These are phyloP conservation scores for Cataglyphis albicans DNA, from an alignment of 2,888 invertebrate genomes.

Conservation along the genomic window DNA sequence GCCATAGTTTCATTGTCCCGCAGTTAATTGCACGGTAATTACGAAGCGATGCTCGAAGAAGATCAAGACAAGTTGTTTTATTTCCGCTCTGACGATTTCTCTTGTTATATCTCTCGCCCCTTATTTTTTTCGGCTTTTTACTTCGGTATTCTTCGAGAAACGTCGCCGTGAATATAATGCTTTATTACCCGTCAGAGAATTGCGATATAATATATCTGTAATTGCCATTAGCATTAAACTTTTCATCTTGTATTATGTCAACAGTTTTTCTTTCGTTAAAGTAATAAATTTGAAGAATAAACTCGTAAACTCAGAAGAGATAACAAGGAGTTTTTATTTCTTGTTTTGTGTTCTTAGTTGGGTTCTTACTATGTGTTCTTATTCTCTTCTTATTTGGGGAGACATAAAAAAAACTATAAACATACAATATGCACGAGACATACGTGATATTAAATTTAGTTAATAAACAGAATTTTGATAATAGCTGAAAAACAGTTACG, in stretches of 20 bases:
- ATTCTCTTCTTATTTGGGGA: not conserved
- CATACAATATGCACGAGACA: not conserved
- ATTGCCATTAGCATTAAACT: not conserved
- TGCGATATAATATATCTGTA: conserved; percentile 12
- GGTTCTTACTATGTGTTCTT: not conserved
- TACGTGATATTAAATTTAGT: conserved; percentile 11
- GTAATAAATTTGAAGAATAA: too few species aligned
- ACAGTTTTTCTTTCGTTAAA: not conserved
- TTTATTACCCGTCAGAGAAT: conserved; percentile 21
- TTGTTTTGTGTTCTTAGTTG: not conserved
- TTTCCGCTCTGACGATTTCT: conserved; percentile 38
- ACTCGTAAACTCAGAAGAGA: not conserved
- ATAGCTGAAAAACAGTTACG: conserved; percentile 2
- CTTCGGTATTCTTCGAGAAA: not conserved
- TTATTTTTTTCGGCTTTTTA: not conserved
- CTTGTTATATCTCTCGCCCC: not conserved
- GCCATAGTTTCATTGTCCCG: conserved; percentile 75
- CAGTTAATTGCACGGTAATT: conserved; percentile 79
- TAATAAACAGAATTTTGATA: conserved; percentile 12
- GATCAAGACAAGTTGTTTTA: conserved; percentile 47
- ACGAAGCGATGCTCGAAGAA: conserved; percentile 55
- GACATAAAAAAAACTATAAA: conserved; percentile 9
- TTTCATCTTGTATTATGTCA: not conserved
- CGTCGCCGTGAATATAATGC: not conserved
- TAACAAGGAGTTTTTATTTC: not conserved